Percentiles rank a stretch among this genome's conserved stretches.
Evolutionary conservation across 1,140 invertebrate genomes (phyloP).

Genomic region (Copidosoma floridanum): DNA sequence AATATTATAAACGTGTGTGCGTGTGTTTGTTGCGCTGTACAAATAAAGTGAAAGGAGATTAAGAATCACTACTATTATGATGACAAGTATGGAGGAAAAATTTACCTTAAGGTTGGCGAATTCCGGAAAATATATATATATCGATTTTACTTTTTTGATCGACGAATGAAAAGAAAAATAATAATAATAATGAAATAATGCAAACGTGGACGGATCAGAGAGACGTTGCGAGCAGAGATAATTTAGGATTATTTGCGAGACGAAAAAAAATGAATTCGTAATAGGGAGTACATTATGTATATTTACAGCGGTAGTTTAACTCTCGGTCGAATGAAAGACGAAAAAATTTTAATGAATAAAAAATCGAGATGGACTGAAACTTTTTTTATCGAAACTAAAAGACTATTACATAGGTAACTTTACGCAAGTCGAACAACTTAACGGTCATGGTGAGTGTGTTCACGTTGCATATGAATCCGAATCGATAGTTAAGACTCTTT

Average conservation of each 20-base stretch:
- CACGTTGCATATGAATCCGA: constrained; percentile 56
- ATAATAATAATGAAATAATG: constrained; percentile 18
- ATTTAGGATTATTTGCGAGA: too few relatives aligned
- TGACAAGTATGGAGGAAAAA: too few relatives aligned
- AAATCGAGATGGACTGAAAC: constrained; percentile 54
- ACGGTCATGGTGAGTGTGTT: constrained; percentile 58
- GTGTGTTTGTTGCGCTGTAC: constrained; percentile 56
- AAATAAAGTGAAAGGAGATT: constrained; percentile 39
- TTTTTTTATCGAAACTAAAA: constrained; percentile 60
- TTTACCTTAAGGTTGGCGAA: too few relatives aligned
- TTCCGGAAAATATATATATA: too few relatives aligned
- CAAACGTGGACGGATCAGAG: constrained; percentile 31
- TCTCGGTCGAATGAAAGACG: too few relatives aligned
- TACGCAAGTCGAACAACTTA: constrained; percentile 57
- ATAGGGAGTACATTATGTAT: too few relatives aligned
- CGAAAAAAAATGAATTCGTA: too few relatives aligned
- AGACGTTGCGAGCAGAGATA: constrained; percentile 10
- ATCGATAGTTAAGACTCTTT: constrained; percentile 57
- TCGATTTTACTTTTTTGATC: too few relatives aligned
- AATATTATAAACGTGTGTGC: constrained; percentile 55
- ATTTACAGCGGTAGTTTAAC: too few relatives aligned
- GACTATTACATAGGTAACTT: constrained; percentile 58
- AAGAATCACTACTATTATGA: too few relatives aligned
- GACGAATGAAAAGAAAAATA: constrained; percentile 29
- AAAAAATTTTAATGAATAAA: constrained; percentile 22